Percentiles rank a stretch among this genome's conserved stretches.
Evolutionary conservation across 64 coral and sea anemone genomes (phyloP).

Genomic region (Actinia tenebrosa): DNA sequence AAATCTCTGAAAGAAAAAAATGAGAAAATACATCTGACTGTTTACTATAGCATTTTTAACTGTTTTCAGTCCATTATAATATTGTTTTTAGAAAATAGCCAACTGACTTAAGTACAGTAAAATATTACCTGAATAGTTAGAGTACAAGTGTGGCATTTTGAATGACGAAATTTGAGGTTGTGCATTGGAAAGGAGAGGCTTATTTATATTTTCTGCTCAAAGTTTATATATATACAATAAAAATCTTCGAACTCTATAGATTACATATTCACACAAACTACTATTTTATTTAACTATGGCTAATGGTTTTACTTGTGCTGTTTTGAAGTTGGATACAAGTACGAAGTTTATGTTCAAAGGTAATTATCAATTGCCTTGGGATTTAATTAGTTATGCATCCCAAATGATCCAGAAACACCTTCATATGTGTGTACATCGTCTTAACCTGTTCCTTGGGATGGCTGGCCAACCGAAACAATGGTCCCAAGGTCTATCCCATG

Average conservation of each 20-base stretch:
- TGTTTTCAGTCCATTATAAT: too few species aligned
- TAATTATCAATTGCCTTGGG: neutral
- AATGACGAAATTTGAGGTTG: neutral
- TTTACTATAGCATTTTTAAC: too few species aligned
- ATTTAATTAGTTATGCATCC: neutral
- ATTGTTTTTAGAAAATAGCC: too few species aligned
- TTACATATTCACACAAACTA: neutral
- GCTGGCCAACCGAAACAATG: conserved; percentile 9
- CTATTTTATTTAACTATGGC: neutral
- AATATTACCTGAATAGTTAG: neutral
- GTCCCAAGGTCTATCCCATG: conserved; percentile 78
- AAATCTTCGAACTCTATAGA: neutral
- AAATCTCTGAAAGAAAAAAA: too few species aligned
- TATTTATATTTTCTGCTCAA: neutral
- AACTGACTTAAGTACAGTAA: neutral
- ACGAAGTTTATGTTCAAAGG: neutral
- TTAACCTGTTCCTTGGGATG: conserved; percentile 2
- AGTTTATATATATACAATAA: conserved; percentile 9
- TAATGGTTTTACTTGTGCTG: neutral
- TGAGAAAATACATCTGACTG: too few species aligned
- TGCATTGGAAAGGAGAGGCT: neutral
- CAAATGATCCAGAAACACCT: neutral
- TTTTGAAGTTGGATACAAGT: neutral
- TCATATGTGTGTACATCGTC: neutral
- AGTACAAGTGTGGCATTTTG: neutral